phyloP scores from a whole-genome alignment of 2,888 invertebrate genomes.

The Ornithoptera alexandrae region DNA sequence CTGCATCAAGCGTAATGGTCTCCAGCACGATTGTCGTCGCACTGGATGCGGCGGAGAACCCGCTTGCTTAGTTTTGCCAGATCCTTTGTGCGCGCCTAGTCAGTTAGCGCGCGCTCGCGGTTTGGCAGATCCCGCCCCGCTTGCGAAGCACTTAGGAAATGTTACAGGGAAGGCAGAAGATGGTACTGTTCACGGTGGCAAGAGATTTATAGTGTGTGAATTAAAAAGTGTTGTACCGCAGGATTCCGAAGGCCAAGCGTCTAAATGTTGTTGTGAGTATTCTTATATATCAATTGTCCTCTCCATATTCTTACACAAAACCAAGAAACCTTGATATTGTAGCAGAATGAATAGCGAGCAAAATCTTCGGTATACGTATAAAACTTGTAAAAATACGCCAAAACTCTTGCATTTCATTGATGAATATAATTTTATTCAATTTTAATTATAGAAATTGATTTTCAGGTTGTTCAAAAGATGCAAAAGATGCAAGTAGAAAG shows the following conservation, averaged over 20 bases:
- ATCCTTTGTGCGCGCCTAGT: conserved; percentile 78
- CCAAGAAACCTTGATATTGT: too few species aligned
- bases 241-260: conserved; percentile 43
- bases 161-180: conserved; percentile 41
- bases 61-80: conserved; percentile 74
- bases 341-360: too few species aligned
- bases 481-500: conserved; percentile 35
- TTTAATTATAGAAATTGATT: conserved; percentile 1
- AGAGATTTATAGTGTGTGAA: conserved; percentile 72
- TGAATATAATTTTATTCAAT: background rate
- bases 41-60: conserved; percentile 77
- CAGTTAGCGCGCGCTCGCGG: conserved; percentile 72
- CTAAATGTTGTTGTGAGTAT: conserved; percentile 56
- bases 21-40: conserved; percentile 80
- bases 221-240: conserved; percentile 62
- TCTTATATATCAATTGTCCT: background rate
- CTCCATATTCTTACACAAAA: background rate
- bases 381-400: background rate
- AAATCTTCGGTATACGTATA: too few species aligned
- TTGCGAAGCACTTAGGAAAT: conserved; percentile 55
- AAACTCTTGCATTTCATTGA: too few species aligned
- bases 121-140: conserved; percentile 60
- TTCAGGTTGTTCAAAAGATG: conserved; percentile 63
- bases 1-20: conserved; percentile 80
- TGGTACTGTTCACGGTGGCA: conserved; percentile 47